These are phyloP conservation scores for Uloborus diversus DNA, from an alignment of 1,140 invertebrate genomes.

Conservation along the genomic window DNA sequence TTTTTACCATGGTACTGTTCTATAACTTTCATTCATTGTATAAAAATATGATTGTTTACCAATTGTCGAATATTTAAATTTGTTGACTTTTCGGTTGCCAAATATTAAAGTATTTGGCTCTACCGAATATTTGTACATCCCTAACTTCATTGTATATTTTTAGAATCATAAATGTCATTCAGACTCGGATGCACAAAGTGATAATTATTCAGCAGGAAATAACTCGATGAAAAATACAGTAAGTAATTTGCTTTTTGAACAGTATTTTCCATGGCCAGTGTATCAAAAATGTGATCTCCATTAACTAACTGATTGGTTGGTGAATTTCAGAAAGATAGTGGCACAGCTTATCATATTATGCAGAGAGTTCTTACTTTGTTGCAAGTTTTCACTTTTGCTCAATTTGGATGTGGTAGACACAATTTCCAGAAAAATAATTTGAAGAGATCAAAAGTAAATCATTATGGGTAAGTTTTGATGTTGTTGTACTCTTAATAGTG, in stretches of 20 bases:
- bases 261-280: too few relatives aligned
- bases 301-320: not conserved
- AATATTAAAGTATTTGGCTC: too few relatives aligned
- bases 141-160: not conserved
- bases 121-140: too few relatives aligned
- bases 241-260: not conserved
- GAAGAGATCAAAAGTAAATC: constrained; percentile 87
- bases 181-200: constrained; percentile 32
- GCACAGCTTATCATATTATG: constrained; percentile 75
- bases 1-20: too few relatives aligned
- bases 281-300: too few relatives aligned
- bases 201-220: not conserved
- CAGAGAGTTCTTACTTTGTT: constrained; percentile 86
- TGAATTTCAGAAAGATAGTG: constrained; percentile 56
- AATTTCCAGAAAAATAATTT: constrained; percentile 80
- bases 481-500: not conserved
- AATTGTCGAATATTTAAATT: too few relatives aligned
- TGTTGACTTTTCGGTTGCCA: too few relatives aligned
- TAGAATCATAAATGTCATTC: constrained; percentile 7
- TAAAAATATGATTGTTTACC: too few relatives aligned
- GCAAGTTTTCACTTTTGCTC: constrained; percentile 91
- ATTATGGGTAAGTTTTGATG: constrained; percentile 80
- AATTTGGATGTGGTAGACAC: constrained; percentile 81
- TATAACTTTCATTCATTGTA: too few relatives aligned
- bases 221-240: constrained; percentile 21